Base-by-base conservation (phyloP, 2,888 invertebrate species). In the Coremacera marginata region DNA sequence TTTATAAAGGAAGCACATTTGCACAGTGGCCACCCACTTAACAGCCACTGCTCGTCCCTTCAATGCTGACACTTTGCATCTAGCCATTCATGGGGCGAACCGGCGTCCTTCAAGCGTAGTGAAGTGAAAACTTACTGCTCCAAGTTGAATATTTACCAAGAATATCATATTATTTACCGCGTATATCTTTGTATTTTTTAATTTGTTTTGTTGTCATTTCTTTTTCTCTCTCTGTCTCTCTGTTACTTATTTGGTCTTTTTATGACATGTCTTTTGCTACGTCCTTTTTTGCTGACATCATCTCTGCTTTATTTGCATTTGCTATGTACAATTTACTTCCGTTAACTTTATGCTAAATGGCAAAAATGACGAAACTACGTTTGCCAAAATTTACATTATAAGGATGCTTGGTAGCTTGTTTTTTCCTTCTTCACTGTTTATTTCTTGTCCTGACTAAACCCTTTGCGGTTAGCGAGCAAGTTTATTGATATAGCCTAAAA, bases 221-320 rank as follows among this genome's bases (percentile, higher is more conserved):
- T 37, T 49, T 60, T n/a, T n/a, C n/a, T n/a, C n/a, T n/a, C n/a
- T 9, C 22, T 22, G 19, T 49, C 22, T 51, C 63, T 52, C 52
- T 37, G 37, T 25, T 62, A 63, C 37, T 25, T 37, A 16, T 44
- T 70, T 70, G 5, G 70, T 25, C 19, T 44, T 37, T 68, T 37
- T n/a, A 27, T 14, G 62, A 62, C 19, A 27, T 19, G 8, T 31
- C 31, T 49, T n/a, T n/a, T 76, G 19, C 22, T 77, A 68, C 67
- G 31, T 19, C n/a, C 52, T 14, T 16, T 31, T 70, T 34, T 68
- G 27, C 16, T n/a, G 77, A 70, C 79, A 81, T 80, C 81, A 80
- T 84, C 82, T 84, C 82, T 84, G 83, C 81, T 81, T 83, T 84
- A 84, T 84, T 84, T 85, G 83, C 84, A 84, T 84, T 84, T 84